Evolutionary conservation across 2,888 invertebrate genomes (phyloP).

Genomic region (Rhamnusium bicolor): DNA sequence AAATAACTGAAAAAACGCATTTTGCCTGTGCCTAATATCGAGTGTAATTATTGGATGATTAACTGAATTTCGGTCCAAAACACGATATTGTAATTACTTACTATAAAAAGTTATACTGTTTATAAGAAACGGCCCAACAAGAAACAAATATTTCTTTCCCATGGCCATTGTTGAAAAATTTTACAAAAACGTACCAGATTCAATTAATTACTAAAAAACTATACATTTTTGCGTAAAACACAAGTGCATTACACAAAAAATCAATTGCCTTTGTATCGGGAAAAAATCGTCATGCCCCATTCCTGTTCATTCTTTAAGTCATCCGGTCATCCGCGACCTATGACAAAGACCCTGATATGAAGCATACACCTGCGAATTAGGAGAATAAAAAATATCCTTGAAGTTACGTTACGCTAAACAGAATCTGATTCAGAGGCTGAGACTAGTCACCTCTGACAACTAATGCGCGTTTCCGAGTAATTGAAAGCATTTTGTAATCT

Average conservation of each 20-base stretch:
- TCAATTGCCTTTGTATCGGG: background rate
- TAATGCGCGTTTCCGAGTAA: conserved; percentile 21
- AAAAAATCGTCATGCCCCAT: background rate
- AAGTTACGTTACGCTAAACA: background rate
- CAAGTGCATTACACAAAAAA: background rate
- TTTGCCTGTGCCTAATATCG: too few species aligned
- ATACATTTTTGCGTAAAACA: background rate
- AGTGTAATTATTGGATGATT: too few species aligned
- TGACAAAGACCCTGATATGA: conserved; percentile 15
- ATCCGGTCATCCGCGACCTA: conserved; percentile 22
- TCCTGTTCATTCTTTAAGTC: background rate
- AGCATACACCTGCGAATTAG: background rate
- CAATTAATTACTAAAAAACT: too few species aligned
- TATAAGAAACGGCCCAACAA: too few species aligned
- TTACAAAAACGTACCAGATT: too few species aligned
- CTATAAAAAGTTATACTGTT: too few species aligned
- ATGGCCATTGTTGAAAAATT: too few species aligned
- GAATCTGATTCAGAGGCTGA: conserved; percentile 25
- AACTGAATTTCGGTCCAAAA: too few species aligned
- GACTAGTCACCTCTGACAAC: conserved; percentile 6
- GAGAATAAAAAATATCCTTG: conserved; percentile 2
- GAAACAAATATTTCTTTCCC: too few species aligned
- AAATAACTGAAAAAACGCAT: too few species aligned
- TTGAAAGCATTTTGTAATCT: background rate
- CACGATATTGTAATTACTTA: too few species aligned